A percentile compares a stretch with the other conserved stretches of the same genome.
Conservation (phyloP, 2,888 invertebrate genomes). For the Sarcophaga variegata region DNA sequence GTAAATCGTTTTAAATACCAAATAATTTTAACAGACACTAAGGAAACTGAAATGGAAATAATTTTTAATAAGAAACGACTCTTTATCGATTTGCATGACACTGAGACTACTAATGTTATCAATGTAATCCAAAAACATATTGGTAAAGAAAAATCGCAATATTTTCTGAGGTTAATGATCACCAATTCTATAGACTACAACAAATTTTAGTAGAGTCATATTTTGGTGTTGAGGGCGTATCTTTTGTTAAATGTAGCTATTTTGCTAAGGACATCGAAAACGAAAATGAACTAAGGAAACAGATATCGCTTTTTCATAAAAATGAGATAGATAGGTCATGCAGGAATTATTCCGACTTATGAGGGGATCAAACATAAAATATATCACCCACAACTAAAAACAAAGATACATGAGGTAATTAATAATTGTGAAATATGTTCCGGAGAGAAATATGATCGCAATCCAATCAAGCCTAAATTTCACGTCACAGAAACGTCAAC, state of each 20-base stretch:
- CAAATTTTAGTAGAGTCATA: slow-evolving; percentile 40
- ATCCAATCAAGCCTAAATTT: slow-evolving; percentile 47
- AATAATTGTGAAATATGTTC: slow-evolving; percentile 67
- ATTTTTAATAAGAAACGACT: slow-evolving; percentile 46
- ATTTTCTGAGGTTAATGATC: slow-evolving; percentile 49
- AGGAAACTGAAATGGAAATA: slow-evolving; percentile 17
- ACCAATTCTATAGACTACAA: slow-evolving; percentile 32
- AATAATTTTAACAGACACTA: slow-evolving; percentile 46
- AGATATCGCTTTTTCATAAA: slow-evolving; percentile 65
- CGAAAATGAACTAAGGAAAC: slow-evolving; percentile 59
- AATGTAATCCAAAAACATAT: slow-evolving; percentile 43
- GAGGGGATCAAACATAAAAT: slow-evolving; percentile 62
- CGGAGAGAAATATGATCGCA: slow-evolving; percentile 64
- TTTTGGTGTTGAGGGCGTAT: slow-evolving; percentile 14
- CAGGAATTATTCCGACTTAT: slow-evolving; percentile 63
- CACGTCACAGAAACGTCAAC: background rate
- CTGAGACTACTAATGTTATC: slow-evolving; percentile 29
- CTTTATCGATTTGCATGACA: slow-evolving; percentile 45
- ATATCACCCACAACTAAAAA: slow-evolving; percentile 14
- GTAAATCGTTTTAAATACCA: slow-evolving; percentile 52
- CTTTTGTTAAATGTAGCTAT: slow-evolving; percentile 28
- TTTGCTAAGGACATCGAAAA: slow-evolving; percentile 56
- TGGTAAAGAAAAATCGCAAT: slow-evolving; percentile 42
- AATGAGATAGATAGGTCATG: slow-evolving; percentile 67
- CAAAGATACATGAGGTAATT: slow-evolving; percentile 57